A percentile compares a stretch with the other conserved stretches of the same genome.
phyloP scores from a whole-genome alignment of 2,113 vertebrate genomes.

The Semnopithecus entellus region DNA sequence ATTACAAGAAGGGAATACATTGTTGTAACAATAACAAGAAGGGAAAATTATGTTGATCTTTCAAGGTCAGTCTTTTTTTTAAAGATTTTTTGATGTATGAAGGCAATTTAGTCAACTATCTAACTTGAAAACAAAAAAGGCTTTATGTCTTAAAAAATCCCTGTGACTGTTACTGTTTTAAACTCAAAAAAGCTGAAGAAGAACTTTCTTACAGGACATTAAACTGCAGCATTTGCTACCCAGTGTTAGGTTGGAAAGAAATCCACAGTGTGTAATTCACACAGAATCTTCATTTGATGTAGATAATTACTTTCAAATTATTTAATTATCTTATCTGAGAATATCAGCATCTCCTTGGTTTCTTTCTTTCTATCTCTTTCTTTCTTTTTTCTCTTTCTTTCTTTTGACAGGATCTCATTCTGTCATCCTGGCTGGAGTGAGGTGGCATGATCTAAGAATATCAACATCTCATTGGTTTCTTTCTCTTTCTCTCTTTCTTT shows the following conservation, averaged over 20 bases:
- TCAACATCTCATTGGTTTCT: neutral
- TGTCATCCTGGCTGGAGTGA: too few relatives aligned
- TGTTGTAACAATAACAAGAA: conserved; percentile 1
- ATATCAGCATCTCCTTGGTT: neutral
- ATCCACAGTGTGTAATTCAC: conserved; percentile 4
- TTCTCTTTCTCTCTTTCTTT: too few relatives aligned
- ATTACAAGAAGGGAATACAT: neutral
- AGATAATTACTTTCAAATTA: conserved; percentile 38
- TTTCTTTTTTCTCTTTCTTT: too few relatives aligned
- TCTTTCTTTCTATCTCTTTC: too few relatives aligned
- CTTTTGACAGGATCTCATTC: too few relatives aligned
- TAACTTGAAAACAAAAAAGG: conserved; percentile 39
- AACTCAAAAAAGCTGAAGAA: conserved; percentile 7
- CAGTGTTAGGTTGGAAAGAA: conserved; percentile 23
- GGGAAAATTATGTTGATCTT: conserved; percentile 44
- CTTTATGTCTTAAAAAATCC: conserved; percentile 1
- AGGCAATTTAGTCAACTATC: conserved; percentile 42
- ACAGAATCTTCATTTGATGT: conserved; percentile 18
- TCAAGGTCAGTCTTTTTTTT: neutral
- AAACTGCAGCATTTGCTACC: neutral
- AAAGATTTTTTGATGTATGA: neutral
- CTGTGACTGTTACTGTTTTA: neutral
- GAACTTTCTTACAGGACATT: neutral
- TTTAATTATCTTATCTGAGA: conserved; percentile 35
- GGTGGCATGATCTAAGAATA: neutral